phyloP scores from a whole-genome alignment of 2,113 vertebrate genomes.

The Corythornis vintsioides region DNA sequence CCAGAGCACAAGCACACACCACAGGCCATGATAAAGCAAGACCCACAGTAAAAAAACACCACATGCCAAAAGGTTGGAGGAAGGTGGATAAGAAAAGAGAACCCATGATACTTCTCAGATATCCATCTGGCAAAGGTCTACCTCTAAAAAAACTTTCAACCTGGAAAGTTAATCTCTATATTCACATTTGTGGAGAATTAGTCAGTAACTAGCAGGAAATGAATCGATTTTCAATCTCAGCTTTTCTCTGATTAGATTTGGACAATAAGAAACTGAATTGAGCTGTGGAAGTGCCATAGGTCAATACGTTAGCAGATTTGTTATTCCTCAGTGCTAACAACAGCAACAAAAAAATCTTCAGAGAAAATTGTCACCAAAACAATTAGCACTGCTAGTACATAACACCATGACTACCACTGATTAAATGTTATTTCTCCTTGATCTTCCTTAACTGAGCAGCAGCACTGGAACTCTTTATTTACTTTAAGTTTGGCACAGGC shows the following conservation, averaged over 20 bases:
- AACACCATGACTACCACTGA: not conserved
- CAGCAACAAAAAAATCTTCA: not conserved
- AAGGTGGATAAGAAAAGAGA: conserved; percentile 2
- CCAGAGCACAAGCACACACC: not conserved
- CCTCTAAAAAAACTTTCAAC: conserved; percentile 33
- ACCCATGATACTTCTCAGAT: not conserved
- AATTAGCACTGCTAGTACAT: conserved; percentile 36
- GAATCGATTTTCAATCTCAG: conserved; percentile 71
- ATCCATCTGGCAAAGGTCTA: not conserved
- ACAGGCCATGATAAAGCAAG: not conserved
- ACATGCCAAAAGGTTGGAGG: not conserved
- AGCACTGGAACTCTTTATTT: conserved; percentile 18
- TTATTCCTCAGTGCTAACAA: conserved; percentile 27
- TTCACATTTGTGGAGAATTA: conserved; percentile 54
- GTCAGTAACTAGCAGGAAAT: conserved; percentile 69
- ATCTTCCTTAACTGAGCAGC: conserved; percentile 25
- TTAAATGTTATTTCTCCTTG: conserved; percentile 18
- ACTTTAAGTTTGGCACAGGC: conserved; percentile 14
- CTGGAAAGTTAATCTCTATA: conserved; percentile 43
- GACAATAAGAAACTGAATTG: conserved; percentile 56
- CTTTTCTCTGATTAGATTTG: conserved; percentile 71
- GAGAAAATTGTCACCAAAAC: conserved; percentile 18
- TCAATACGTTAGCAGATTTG: conserved; percentile 19
- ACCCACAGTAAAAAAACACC: not conserved
- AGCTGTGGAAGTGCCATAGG: conserved; percentile 29